Base-by-base conservation (phyloP, 2,888 invertebrate species). In the Phortica magna region DNA sequence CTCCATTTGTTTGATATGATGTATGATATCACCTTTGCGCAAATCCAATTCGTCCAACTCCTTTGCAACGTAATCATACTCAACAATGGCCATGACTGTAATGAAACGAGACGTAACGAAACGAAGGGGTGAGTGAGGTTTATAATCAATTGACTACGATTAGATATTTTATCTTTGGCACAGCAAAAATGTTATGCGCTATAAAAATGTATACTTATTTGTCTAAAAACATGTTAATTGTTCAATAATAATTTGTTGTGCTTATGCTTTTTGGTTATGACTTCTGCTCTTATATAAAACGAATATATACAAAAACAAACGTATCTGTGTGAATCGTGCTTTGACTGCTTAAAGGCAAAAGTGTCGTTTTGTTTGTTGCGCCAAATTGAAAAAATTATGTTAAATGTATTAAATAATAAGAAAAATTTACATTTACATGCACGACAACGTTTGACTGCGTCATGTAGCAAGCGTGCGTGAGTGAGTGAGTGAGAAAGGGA, bases 31-130 rank as follows among this genome's bases (percentile, higher is more conserved):
- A 76, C 98, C 98, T 87, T 95, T 96, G 82, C 94, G 94, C 82
- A 98, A 94, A 65, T 95, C 95, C 89, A 98, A 92, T 93, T 98
- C 98, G 91, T 97, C 97, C 1, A 95, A 93, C 92, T 98, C 96
- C 89, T 96, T 95, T 75, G 98, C 97, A 82, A 94, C 94, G 91
- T 97, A 97, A 88, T 97, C 95, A 93, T 95, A 96, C 92, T 97
- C 96, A 78, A 96, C 98, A 89, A 96, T 93, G 89, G 96, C 97
- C 90, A 96, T 96, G 89, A 95, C 95, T 95, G 91, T 77, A 92
- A 48, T 48, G 48, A 48, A 48, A 48, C 48, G 14, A 48, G 7
- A n/a, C n/a, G n/a, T n/a, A n/a, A n/a, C n/a, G n/a, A n/a, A n/a
- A n/a, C n/a, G n/a, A n/a, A n/a, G n/a, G n/a, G n/a, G n/a, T n/a